Conservation (phyloP, 1,140 invertebrate species). For the Bicyclus anynana region DNA sequence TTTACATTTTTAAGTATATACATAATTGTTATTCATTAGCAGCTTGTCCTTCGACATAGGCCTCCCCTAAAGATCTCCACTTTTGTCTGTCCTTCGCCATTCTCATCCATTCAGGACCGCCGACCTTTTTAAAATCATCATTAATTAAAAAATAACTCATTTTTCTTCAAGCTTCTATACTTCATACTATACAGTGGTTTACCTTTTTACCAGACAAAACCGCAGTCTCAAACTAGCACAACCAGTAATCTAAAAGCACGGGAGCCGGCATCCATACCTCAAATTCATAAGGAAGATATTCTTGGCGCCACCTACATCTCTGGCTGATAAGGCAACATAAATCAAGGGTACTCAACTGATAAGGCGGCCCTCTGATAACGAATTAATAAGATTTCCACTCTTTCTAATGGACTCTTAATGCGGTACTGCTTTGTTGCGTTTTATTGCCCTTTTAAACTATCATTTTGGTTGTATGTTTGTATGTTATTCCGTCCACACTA, state of each 20-base stretch:
- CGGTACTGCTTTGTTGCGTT: slow-evolving; percentile 22
- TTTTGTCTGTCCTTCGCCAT: too few species aligned
- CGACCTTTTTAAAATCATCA: too few species aligned
- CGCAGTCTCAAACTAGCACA: background rate
- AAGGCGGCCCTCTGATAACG: slow-evolving; percentile 19
- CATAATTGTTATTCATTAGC: too few species aligned
- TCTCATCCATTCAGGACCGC: too few species aligned
- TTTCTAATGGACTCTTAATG: slow-evolving; percentile 25
- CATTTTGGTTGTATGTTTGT: background rate
- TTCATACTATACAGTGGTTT: too few species aligned
- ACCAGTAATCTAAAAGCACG: slow-evolving; percentile 7
- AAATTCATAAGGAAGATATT: slow-evolving; percentile 29
- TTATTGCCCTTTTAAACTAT: slow-evolving; percentile 21
- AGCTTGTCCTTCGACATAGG: too few species aligned
- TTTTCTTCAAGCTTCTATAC: too few species aligned
- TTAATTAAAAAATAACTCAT: too few species aligned
- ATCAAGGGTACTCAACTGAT: slow-evolving; percentile 32
- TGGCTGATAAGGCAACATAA: slow-evolving; percentile 26
- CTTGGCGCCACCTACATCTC: slow-evolving; percentile 32
- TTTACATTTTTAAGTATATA: too few species aligned
- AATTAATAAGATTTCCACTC: slow-evolving; percentile 25
- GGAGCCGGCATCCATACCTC: slow-evolving; percentile 26
- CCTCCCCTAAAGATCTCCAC: too few species aligned
- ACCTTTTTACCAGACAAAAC: background rate
- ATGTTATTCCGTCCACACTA: background rate